Conservation (phyloP, 2,113 vertebrate genomes). For the Phrynocephalus versicolor region DNA sequence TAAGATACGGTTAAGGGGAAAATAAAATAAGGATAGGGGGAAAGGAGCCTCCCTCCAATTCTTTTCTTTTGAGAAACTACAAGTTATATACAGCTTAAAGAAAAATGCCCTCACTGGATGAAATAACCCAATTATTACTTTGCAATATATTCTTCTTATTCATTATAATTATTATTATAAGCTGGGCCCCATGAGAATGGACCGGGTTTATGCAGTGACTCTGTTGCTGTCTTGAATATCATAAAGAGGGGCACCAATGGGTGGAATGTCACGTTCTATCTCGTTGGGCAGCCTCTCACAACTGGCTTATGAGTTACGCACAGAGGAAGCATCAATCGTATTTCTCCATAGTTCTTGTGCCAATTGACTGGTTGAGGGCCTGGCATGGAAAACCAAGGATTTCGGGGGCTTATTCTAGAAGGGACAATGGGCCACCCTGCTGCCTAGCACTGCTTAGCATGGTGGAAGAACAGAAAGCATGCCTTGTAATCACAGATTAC, state of each 20-base stretch:
- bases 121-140: not conserved
- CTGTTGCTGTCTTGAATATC: not conserved
- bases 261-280: not conserved
- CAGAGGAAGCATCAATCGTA: not conserved
- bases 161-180: not conserved
- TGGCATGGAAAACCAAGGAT: not conserved
- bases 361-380: not conserved
- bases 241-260: not conserved
- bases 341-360: too few species aligned
- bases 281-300: not conserved
- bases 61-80: constrained; percentile 73
- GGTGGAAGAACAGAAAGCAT: not conserved
- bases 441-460: not conserved
- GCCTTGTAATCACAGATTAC: too few species aligned
- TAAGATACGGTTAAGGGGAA: constrained; percentile 90
- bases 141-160: constrained; percentile 40
- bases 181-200: constrained; percentile 62
- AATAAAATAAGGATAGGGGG: constrained; percentile 76
- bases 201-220: constrained; percentile 28
- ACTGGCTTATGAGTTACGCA: too few species aligned
- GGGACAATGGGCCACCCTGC: too few species aligned
- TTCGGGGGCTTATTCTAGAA: too few species aligned
- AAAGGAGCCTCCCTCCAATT: constrained; percentile 28
- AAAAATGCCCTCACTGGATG: constrained; percentile 67
- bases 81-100: constrained; percentile 84